Percentiles rank a stretch among this genome's conserved stretches.
Evolutionary conservation across 2,113 vertebrate species (phyloP).

Genomic region (Perca fluviatilis): DNA sequence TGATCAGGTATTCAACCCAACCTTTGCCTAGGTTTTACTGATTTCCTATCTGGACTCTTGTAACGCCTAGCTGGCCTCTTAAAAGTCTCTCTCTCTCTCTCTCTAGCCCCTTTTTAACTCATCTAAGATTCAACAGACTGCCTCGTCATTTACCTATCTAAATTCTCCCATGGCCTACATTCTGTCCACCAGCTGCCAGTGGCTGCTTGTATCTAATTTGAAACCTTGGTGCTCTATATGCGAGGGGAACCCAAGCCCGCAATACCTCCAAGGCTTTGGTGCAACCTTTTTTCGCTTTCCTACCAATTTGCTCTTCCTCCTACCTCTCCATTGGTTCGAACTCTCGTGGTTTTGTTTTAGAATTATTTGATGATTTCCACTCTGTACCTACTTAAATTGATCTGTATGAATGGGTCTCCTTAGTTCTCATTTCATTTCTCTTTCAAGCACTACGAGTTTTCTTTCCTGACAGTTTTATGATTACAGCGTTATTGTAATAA

Average conservation of each 20-base stretch:
- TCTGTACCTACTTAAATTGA: conserved; percentile 24
- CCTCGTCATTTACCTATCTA: conserved; percentile 42
- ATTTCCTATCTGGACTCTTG: conserved; percentile 28
- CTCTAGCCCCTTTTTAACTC: conserved; percentile 41
- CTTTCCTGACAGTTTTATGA: conserved; percentile 24
- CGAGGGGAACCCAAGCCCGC: not conserved
- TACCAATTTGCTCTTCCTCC: not conserved
- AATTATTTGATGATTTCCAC: not conserved
- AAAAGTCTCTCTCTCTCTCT: conserved; percentile 20
- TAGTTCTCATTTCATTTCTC: conserved; percentile 40
- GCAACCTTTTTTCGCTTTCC: not conserved
- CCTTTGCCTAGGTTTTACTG: conserved; percentile 30
- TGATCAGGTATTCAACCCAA: conserved; percentile 43
- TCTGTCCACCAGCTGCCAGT: conserved; percentile 2
- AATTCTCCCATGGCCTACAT: conserved; percentile 23
- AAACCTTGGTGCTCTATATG: conserved; percentile 20
- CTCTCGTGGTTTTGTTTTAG: not conserved
- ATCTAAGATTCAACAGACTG: conserved; percentile 56
- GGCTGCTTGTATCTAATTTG: conserved; percentile 23
- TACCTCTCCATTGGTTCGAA: not conserved
- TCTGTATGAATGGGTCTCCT: conserved; percentile 13
- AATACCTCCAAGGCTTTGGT: not conserved
- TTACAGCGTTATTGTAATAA: conserved; percentile 6
- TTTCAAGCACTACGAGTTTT: conserved; percentile 22
- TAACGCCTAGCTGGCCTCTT: conserved; percentile 11